A percentile compares a stretch with the other conserved stretches of the same genome.
These are phyloP conservation scores for Phalacrocorax carbo DNA, from an alignment of 2,113 vertebrate genomes.

Conservation along the genomic window DNA sequence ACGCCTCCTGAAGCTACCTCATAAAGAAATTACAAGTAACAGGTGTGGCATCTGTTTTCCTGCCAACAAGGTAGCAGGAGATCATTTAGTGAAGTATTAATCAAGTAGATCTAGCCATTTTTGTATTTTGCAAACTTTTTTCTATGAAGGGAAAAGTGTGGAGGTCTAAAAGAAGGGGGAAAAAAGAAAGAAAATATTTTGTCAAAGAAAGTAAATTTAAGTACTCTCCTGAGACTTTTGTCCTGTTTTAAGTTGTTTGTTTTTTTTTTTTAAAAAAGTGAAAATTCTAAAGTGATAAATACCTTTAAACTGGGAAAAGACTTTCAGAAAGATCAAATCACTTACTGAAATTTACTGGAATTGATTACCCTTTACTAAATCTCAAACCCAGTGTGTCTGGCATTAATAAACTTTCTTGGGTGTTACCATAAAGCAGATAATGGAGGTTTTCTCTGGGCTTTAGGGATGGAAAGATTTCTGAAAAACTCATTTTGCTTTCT, in stretches of 20 bases:
- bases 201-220: not conserved
- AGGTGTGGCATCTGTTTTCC: not conserved
- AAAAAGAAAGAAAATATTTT: not conserved
- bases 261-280: no score
- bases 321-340: not conserved
- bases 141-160: not conserved
- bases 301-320: not conserved
- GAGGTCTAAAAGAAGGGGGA: not conserved
- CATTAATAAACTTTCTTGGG: not conserved
- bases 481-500: not conserved
- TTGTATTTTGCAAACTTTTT: not conserved
- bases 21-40: not conserved
- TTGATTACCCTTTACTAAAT: not conserved
- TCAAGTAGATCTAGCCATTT: not conserved
- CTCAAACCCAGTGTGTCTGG: not conserved
- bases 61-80: not conserved
- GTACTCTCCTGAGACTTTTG: rapidly evolving
- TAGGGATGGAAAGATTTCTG: not conserved
- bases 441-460: not conserved
- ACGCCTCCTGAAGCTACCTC: not conserved
- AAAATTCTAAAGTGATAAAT: not conserved
- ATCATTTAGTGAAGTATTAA: slow-evolving; percentile 28
- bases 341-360: not conserved
- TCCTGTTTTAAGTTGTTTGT: not conserved
- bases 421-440: not conserved